A percentile compares a stretch with the other conserved stretches of the same genome.
Conservation (phyloP, 2,113 vertebrate species). For the Chionomys nivalis region DNA sequence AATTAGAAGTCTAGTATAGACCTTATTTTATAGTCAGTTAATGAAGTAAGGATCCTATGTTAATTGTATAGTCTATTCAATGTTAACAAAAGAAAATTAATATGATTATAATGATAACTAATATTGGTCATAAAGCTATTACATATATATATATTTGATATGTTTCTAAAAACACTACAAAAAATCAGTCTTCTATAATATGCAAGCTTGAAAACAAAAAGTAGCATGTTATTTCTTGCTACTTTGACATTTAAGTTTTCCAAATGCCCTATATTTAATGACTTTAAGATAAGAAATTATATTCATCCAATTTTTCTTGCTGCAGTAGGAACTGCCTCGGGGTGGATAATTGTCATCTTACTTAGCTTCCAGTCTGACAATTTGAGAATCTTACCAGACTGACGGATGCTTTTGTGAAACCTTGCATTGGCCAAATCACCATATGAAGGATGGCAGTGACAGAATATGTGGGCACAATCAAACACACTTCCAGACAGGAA, state of each 20-base stretch:
- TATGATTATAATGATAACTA: neutral
- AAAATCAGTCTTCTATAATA: neutral
- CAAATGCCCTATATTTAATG: neutral
- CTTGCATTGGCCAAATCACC: too few relatives aligned
- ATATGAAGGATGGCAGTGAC: fast-evolving
- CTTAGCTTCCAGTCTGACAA: neutral
- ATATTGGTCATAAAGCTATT: neutral
- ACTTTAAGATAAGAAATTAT: neutral
- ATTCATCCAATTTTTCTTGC: neutral
- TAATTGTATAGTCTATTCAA: neutral
- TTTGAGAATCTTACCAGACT: neutral
- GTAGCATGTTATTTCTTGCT: neutral
- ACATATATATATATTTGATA: neutral
- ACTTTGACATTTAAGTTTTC: neutral
- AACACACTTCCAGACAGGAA: neutral
- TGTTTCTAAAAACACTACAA: neutral
- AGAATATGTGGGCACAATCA: neutral
- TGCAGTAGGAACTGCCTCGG: neutral
- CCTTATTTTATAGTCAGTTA: neutral
- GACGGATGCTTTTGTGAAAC: too few relatives aligned
- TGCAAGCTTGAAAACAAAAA: neutral
- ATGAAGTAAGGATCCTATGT: neutral
- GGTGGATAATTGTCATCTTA: neutral
- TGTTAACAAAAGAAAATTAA: neutral
- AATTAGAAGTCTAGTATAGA: neutral